These are phyloP conservation scores for Griposia aprilina DNA, from an alignment of 2,888 invertebrate species.

Conservation along the genomic window DNA sequence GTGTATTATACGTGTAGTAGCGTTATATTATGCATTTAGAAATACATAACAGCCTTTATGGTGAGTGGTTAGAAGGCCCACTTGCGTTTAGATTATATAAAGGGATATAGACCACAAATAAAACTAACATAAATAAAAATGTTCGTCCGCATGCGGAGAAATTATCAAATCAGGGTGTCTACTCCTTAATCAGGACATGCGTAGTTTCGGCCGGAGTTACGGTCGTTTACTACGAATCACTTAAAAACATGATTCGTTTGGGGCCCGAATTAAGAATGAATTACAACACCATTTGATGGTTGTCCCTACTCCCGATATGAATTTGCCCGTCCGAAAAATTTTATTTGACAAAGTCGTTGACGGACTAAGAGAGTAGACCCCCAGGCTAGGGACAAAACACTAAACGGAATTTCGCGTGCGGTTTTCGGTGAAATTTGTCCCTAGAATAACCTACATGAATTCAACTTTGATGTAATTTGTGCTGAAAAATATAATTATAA, in stretches of 20 bases:
- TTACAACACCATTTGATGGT: neutral
- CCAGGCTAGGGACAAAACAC: neutral
- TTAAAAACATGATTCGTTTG: neutral
- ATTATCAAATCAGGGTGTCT: neutral
- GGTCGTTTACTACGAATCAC: too few relatives aligned
- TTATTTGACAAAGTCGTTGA: neutral
- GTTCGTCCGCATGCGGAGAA: constrained; percentile 24
- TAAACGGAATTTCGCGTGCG: neutral
- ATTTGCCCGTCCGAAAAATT: neutral
- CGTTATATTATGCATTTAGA: constrained; percentile 87
- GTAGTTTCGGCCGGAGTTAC: neutral
- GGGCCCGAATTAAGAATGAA: neutral
- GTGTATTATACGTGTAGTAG: constrained; percentile 85
- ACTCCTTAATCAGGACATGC: neutral
- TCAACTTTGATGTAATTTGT: neutral
- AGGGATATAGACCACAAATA: constrained; percentile 62
- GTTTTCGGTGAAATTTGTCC: neutral
- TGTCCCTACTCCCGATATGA: neutral
- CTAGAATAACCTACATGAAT: neutral
- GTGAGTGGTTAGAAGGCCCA: constrained; percentile 80
- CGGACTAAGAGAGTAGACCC: neutral
- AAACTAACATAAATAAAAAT: neutral
- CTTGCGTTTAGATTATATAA: constrained; percentile 69
- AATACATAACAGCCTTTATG: constrained; percentile 84
- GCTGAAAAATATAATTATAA: constrained; percentile 21